Evolutionary conservation across 2,888 invertebrate genomes (phyloP), one percentile per base, ranked within the genome.

Genomic region (Drosophila fulvimacula): DNA sequence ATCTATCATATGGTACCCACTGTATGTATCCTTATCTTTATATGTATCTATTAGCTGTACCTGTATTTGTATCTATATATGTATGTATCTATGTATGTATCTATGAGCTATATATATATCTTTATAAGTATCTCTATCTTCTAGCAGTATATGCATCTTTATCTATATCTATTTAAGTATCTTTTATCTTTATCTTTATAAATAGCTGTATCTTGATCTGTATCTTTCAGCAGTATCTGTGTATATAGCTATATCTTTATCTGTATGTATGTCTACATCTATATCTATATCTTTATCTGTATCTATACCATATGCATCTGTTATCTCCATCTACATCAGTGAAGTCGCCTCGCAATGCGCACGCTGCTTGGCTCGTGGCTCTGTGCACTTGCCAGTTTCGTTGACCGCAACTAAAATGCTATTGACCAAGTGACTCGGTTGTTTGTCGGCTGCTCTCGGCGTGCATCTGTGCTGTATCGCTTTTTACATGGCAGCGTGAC

Each of bases 371-470:
- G 19, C 17, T 32, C 11, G 42, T 21, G 30, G 42, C 42, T 3
- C 24, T 57, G 32, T 58, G 60, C 58, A 59, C 30, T 51, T 53
- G 63, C 57, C 52, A 64, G 56, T 62, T 67, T 69, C 58, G 60
- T 49, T 77, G 82, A 80, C 82, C 80, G 80, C 70, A 72, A 69
- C 82, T 59, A 71, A 82, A 68, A 62, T 82, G 82, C 67, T 82
- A 82, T 82, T 82, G 82, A 82, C 82, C 82, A 78, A 82, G 76
- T 80, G 73, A 73, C 68, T 81, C 59, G 69, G 38, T 63, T 73
- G 64, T 13, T 32, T 44, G 44, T 44, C 44, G 27, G 46, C 46
- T n/a, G n/a, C 44, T 46, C 27, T 46, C 9, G 15, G 30, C 13
- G 34, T n/a, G 60, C 36, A 61, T 59, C 61, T 46, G 61, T 21